A percentile compares a stretch with the other conserved stretches of the same genome.
Conservation (phyloP, 2,113 vertebrate genomes). For the Grallaria varia region DNA sequence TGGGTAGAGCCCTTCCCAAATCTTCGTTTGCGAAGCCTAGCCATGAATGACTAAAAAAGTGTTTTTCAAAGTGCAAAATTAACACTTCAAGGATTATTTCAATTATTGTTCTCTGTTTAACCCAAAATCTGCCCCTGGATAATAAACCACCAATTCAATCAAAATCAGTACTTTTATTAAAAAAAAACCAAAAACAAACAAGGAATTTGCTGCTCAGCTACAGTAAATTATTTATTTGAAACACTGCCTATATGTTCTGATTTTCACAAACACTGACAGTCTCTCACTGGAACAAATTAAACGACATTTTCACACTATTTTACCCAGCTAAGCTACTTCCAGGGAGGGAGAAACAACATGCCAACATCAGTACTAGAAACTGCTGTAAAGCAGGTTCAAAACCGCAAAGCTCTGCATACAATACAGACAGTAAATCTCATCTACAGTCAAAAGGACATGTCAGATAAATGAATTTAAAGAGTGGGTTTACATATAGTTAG, state of each 20-base stretch:
- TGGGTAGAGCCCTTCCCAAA: too few species aligned
- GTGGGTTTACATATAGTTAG: neutral
- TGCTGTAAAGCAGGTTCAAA: neutral
- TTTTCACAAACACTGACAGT: neutral
- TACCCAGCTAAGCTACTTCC: neutral
- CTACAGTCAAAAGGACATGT: neutral
- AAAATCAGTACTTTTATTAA: neutral
- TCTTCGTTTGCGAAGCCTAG: too few species aligned
- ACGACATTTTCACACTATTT: neutral
- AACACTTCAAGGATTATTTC: neutral
- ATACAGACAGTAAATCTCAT: neutral
- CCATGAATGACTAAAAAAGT: neutral
- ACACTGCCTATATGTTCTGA: fast-evolving
- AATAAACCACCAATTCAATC: neutral
- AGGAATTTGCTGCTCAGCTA: neutral
- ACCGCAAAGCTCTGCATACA: neutral
- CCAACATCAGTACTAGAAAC: neutral
- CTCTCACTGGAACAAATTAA: neutral
- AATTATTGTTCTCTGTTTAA: neutral
- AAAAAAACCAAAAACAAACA: fast-evolving
- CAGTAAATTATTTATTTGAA: neutral
- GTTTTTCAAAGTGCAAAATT: neutral
- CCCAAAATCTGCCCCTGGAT: neutral
- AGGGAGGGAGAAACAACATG: neutral
- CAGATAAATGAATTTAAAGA: neutral